Evolutionary conservation across 2,113 vertebrate genomes (phyloP).

Genomic region (Laterallus jamaicensis): DNA sequence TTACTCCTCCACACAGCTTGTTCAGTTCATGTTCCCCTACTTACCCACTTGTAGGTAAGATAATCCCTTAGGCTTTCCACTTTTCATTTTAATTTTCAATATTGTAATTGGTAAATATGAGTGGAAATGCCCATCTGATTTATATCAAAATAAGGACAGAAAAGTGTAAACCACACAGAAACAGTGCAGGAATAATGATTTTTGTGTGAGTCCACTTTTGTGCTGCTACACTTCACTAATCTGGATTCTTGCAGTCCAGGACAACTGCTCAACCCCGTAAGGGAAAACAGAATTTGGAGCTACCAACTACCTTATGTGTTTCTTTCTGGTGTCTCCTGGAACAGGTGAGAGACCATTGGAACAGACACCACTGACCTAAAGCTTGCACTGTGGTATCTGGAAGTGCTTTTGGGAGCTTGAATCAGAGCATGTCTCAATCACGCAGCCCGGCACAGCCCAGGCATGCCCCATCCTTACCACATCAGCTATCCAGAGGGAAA

Average conservation of each 20-base stretch:
- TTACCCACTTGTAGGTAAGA: neutral
- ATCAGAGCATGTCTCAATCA: neutral
- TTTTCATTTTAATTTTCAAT: neutral
- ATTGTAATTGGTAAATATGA: fast-evolving
- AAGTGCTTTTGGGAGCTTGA: neutral
- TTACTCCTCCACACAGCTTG: neutral
- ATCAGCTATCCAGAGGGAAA: neutral
- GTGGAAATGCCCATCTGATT: neutral
- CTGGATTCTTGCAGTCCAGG: neutral
- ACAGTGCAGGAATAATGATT: neutral
- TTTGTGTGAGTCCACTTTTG: neutral
- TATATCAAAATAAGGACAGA: neutral
- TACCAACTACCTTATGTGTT: fast-evolving
- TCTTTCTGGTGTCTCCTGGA: neutral
- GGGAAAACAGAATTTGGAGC: neutral
- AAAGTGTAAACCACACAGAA: neutral
- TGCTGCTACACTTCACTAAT: neutral
- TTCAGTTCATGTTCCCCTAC: neutral
- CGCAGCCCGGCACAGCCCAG: neutral
- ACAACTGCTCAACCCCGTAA: neutral
- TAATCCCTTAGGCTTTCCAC: neutral
- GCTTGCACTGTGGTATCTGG: neutral
- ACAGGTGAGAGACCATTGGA: neutral
- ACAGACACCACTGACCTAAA: neutral
- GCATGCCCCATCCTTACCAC: neutral